phyloP scores from a whole-genome alignment of 2,888 invertebrate species.

The Lysandra coridon region DNA sequence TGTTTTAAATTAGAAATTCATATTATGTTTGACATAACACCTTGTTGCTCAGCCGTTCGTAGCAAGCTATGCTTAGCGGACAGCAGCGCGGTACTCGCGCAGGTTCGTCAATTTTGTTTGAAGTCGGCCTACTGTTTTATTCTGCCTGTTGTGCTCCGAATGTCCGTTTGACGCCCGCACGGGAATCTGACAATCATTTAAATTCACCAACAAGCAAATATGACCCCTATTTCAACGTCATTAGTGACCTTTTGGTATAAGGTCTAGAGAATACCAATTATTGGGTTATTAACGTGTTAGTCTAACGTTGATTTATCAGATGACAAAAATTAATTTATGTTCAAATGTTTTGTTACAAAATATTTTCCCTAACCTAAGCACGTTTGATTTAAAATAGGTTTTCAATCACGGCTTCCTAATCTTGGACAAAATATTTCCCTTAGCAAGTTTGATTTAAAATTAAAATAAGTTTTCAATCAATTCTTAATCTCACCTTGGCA shows the following conservation, averaged over 20 bases:
- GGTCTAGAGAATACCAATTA: conserved; percentile 24
- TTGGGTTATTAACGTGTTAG: conserved; percentile 29
- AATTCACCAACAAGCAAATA: not conserved
- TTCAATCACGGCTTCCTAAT: no score
- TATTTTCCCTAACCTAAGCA: not conserved
- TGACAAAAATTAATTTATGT: not conserved
- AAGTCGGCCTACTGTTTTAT: not conserved
- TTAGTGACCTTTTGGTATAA: conserved; percentile 11
- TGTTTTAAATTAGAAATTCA: no score
- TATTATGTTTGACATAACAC: no score
- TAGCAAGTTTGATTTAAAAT: no score
- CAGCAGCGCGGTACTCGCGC: no score
- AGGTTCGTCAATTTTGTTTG: not conserved
- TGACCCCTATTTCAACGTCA: conserved; percentile 1
- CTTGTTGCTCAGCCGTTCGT: no score
- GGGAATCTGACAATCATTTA: conserved; percentile 35
- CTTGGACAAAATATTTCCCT: no score
- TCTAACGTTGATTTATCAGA: conserved; percentile 5
- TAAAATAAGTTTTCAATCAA: no score
- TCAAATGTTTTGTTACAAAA: not conserved
- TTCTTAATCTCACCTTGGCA: no score
- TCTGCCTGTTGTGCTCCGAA: conserved; percentile 28
- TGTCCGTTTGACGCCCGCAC: conserved; percentile 39
- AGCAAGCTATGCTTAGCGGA: no score
- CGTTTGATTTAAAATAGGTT: no score